A percentile compares a stretch with the other conserved stretches of the same genome.
Conservation (phyloP, 2,888 invertebrate genomes). For the Plagiodera versicolora region DNA sequence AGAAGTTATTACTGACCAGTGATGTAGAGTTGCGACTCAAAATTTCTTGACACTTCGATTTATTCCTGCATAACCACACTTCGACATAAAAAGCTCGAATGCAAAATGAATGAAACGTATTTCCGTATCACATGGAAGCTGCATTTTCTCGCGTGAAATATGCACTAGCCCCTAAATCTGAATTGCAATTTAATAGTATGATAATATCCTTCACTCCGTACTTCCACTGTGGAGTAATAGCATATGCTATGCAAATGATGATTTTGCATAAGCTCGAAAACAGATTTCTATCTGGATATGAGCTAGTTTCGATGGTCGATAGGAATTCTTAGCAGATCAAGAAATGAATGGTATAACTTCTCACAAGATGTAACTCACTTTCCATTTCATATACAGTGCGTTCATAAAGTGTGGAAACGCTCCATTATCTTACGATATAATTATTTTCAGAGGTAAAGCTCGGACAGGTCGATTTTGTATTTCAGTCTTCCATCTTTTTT, state of each 20-base stretch:
- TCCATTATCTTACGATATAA: no score
- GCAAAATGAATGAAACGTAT: neutral
- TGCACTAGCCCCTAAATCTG: constrained; percentile 1
- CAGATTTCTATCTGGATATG: neutral
- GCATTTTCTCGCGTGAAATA: constrained; percentile 3
- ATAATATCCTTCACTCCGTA: constrained; percentile 1
- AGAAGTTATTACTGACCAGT: no score
- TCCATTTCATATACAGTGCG: no score
- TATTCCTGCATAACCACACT: neutral
- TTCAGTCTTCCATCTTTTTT: no score
- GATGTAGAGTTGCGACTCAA: no score
- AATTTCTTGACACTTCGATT: neutral
- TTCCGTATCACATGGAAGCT: constrained; percentile 5
- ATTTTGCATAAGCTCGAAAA: neutral
- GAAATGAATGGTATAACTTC: neutral
- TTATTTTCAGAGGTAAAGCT: no score
- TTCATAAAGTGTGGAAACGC: no score
- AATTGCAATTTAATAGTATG: constrained; percentile 3
- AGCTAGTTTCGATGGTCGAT: neutral
- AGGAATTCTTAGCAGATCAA: neutral
- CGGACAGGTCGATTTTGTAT: no score
- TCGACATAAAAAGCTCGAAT: neutral
- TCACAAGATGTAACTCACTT: neutral
- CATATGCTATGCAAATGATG: neutral
- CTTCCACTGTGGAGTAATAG: neutral